Conservation (phyloP, 1,140 invertebrate genomes). For the Holotrichia oblita region DNA sequence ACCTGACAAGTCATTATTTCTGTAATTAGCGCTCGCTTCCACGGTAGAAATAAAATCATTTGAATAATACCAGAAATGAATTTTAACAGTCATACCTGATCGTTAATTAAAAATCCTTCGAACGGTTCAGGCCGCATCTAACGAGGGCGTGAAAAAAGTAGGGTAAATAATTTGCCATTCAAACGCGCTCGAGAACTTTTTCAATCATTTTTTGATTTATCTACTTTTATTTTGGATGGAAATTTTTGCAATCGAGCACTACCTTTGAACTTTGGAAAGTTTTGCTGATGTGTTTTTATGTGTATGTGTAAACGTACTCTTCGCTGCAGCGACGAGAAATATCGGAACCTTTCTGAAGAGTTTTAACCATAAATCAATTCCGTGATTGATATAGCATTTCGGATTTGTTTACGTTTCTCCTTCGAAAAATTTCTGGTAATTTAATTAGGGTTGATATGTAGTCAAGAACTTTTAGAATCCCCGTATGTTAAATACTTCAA, state of each 20-base stretch:
- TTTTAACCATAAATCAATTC: slow-evolving; percentile 1
- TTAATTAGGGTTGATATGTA: neutral
- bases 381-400: neutral
- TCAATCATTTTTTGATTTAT: slow-evolving; percentile 33
- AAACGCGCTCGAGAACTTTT: slow-evolving; percentile 5
- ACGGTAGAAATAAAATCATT: neutral
- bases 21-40: neutral
- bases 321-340: neutral
- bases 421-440: neutral
- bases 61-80: slow-evolving; percentile 14
- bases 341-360: neutral
- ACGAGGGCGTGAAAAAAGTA: neutral
- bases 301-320: neutral
- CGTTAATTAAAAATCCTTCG: slow-evolving; percentile 14
- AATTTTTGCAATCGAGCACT: slow-evolving; percentile 15
- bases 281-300: slow-evolving; percentile 1
- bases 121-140: neutral
- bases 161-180: slow-evolving; percentile 12
- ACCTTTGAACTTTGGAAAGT: slow-evolving; percentile 16
- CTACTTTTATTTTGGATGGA: slow-evolving; percentile 26
- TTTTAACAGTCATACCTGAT: slow-evolving; percentile 26
- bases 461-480: neutral
- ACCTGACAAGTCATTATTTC: neutral
- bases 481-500: neutral
- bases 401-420: neutral